phyloP scores from a whole-genome alignment of 2,113 vertebrate species.

The Prochilodus magdalenae region DNA sequence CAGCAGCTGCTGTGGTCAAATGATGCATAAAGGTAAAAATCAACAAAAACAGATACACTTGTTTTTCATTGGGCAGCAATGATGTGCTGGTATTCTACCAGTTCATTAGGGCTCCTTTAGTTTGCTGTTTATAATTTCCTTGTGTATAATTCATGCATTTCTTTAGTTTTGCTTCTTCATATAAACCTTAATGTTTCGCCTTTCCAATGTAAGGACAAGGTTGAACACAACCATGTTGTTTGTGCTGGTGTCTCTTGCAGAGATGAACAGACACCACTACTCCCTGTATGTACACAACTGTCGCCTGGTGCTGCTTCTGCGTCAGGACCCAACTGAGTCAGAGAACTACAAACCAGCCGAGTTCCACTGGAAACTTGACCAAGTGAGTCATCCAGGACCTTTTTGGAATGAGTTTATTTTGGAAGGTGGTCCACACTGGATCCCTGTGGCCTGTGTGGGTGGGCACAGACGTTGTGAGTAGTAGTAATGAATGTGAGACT shows the following conservation, averaged over 20 bases:
- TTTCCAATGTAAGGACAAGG: too few relatives aligned
- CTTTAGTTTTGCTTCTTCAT: too few relatives aligned
- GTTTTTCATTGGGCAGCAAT: too few relatives aligned
- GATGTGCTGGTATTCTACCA: too few relatives aligned
- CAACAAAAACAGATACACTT: too few relatives aligned
- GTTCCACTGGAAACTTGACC: conserved; percentile 97
- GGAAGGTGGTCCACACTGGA: neutral
- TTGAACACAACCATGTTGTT: neutral
- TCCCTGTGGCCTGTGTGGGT: neutral
- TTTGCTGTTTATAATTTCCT: too few relatives aligned
- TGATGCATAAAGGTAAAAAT: too few relatives aligned
- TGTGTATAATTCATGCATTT: too few relatives aligned
- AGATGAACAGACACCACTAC: conserved; percentile 96
- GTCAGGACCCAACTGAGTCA: conserved; percentile 86
- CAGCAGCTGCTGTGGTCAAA: too few relatives aligned
- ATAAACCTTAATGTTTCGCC: too few relatives aligned
- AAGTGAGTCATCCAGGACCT: conserved; percentile 76
- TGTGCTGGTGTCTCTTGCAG: conserved; percentile 68
- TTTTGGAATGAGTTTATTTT: neutral
- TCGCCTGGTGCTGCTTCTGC: conserved; percentile 90
- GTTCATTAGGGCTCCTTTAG: too few relatives aligned
- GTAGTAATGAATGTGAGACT: conserved; percentile 9
- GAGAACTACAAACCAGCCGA: conserved; percentile 92
- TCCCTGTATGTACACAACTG: conserved; percentile 93
- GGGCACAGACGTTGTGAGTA: neutral